Base-by-base conservation (phyloP, 2,113 vertebrate species). In the Epinephelus cyanopodus region DNA sequence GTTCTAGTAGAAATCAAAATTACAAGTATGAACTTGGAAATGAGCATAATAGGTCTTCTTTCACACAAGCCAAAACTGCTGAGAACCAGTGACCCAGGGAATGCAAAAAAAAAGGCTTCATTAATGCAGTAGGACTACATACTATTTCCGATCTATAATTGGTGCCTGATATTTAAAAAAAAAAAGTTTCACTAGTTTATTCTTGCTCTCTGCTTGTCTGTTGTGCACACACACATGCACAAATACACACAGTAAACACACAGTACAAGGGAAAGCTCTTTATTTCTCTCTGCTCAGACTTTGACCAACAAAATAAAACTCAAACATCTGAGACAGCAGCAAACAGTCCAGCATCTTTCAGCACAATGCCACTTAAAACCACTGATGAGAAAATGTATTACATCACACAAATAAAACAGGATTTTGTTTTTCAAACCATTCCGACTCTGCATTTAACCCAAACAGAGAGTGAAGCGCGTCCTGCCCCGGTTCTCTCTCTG, bases 291-390 rank as follows among this genome's bases (percentile, higher is more conserved):
- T 66, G 64, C 75, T 83, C 80, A 84, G 53, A 78, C 67, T 54
- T 58, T 45, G 39, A 84, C 60, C 64, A 77, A 79, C 67, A 76
- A 79, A 58, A 56, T 56, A 86, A 6, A 18, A 8, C 53, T 68
- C 33, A 50, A 21, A 29, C 54, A 9, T 33, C 70, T 62, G 77
- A 86, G 77, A 81, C 62, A 37, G 48, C 70, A 93, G 83, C 52
- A 86, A 92, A 90, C 71, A 81, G 63, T 87, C 75, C 70, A 91
- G 79, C 84, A 86, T 92, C 85, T 85, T 88, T 76, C 74, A 75
- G 27, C 67, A 62, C 54, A 37, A 64, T 37, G 56, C n/a, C 19
- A 76, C 47, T 73, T 66, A 63, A n/a, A 69, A 63, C 79, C 57
- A 90, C 77, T 45, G 62, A 61, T 66, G 52, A 89, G 29, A 56